Percentiles rank a stretch among this genome's conserved stretches.
phyloP scores from a whole-genome alignment of 2,888 invertebrate species.

The Altica lythri region DNA sequence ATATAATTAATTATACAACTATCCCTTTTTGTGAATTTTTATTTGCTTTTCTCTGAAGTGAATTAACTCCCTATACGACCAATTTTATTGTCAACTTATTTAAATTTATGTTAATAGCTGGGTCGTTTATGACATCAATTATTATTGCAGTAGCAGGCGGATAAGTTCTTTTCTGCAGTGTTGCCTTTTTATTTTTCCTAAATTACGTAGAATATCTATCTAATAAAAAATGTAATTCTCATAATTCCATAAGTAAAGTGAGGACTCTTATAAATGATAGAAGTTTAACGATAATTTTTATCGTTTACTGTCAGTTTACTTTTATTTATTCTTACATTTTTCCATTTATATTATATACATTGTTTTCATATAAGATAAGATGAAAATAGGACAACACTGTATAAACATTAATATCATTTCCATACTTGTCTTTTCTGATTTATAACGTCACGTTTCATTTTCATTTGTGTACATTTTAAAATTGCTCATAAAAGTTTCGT shows the following conservation, averaged over 20 bases:
- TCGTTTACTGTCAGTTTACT: no score
- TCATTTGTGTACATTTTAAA: conserved; percentile 7
- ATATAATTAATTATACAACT: conserved; percentile 14
- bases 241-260: not conserved
- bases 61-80: conserved; percentile 28
- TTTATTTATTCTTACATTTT: no score
- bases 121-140: conserved; percentile 27
- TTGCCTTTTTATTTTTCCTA: not conserved
- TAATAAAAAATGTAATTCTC: not conserved
- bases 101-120: conserved; percentile 31
- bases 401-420: not conserved
- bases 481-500: conserved; percentile 10
- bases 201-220: not conserved
- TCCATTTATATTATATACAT: no score
- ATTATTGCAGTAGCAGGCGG: conserved; percentile 23
- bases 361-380: not conserved
- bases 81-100: conserved; percentile 30
- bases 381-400: not conserved
- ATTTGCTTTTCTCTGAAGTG: conserved; percentile 5
- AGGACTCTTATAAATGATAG: not conserved
- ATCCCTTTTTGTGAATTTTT: conserved; percentile 1
- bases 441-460: conserved; percentile 1
- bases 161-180: not conserved
- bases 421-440: not conserved
- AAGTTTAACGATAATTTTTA: not conserved